A percentile compares a stretch with the other conserved stretches of the same genome.
phyloP scores from a whole-genome alignment of 2,797 vertebrate genomes.

The Tragopan temminckii region DNA sequence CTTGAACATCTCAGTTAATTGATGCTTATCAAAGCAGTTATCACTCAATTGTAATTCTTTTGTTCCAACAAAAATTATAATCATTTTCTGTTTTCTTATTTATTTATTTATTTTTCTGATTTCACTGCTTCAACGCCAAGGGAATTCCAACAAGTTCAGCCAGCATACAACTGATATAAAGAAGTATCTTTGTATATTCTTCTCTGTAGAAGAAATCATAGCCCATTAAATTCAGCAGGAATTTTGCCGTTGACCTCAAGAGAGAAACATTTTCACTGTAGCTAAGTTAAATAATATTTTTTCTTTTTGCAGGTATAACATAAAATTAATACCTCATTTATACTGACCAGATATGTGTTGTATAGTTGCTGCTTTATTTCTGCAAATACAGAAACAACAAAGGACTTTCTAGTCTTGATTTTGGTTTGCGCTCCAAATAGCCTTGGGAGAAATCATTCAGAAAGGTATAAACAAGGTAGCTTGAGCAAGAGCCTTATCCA shows the following conservation, averaged over 20 bases:
- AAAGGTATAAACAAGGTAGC: constrained; percentile 22
- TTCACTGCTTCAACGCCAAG: neutral
- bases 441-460: neutral
- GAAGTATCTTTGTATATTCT: neutral
- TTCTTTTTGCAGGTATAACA: neutral
- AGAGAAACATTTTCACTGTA: neutral
- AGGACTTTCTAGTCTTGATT: neutral
- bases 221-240: neutral
- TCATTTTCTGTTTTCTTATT: neutral
- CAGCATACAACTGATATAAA: neutral
- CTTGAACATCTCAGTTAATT: neutral
- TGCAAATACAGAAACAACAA: neutral
- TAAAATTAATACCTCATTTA: neutral
- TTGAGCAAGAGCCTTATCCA: neutral
- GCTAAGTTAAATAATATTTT: neutral
- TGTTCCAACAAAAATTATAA: constrained; percentile 6
- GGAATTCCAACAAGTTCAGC: neutral
- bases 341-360: neutral
- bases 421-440: neutral
- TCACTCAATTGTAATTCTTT: neutral
- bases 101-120: neutral
- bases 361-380: neutral
- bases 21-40: neutral
- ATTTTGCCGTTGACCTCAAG: neutral
- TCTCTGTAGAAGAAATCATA: neutral